phyloP scores from a whole-genome alignment of 2,888 invertebrate species.

The Callyntrura sp. region DNA sequence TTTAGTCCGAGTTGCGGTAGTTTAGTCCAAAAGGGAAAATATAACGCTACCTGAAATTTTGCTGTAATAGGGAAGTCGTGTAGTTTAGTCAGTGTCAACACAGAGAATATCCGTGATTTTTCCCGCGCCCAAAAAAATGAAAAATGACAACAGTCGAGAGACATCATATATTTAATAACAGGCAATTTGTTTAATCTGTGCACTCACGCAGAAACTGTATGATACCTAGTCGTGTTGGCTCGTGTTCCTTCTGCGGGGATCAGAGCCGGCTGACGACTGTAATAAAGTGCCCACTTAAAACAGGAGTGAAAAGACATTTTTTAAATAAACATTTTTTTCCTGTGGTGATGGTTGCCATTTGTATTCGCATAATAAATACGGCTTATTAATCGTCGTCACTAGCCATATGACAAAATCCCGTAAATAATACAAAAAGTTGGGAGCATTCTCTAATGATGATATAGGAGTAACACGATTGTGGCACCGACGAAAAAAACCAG shows the following conservation, averaged over 20 bases:
- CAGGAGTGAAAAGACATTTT: constrained; percentile 22
- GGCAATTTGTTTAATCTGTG: constrained; percentile 37
- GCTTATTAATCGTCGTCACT: not conserved
- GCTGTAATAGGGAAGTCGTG: too few species aligned
- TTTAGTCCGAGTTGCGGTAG: not conserved
- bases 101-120: constrained; percentile 5
- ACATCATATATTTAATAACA: constrained; percentile 22
- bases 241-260: not conserved
- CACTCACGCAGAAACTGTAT: not conserved
- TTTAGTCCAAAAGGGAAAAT: not conserved
- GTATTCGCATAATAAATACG: not conserved
- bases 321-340: constrained; percentile 1
- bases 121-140: not conserved
- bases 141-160: constrained; percentile 3
- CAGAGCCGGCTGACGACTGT: not conserved
- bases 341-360: not conserved
- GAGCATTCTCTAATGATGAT: too few species aligned
- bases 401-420: not conserved
- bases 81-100: not conserved
- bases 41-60: too few species aligned
- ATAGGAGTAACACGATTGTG: not conserved
- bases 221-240: not conserved
- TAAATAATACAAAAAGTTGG: constrained; percentile 12
- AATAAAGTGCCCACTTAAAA: constrained; percentile 42
- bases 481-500: not conserved